Conservation (phyloP, 2,888 invertebrate genomes). For the Halocaridina rubra region DNA sequence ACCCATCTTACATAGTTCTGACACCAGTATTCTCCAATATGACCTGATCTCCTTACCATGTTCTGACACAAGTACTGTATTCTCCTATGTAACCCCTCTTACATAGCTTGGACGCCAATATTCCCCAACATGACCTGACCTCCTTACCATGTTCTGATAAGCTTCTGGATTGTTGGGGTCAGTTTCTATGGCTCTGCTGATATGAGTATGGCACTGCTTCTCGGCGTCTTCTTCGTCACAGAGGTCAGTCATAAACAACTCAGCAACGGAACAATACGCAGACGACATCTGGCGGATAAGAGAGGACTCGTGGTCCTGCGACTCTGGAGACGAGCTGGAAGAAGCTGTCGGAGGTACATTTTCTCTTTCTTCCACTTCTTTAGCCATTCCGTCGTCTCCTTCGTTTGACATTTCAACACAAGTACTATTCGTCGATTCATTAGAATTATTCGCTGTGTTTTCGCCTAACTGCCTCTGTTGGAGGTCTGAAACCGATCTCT, state of each 20-base stretch:
- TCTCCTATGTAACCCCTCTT: too few relatives aligned
- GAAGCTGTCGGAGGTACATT: neutral
- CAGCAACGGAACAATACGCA: constrained; percentile 69
- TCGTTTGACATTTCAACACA: neutral
- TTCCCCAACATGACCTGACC: too few relatives aligned
- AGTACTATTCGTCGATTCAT: neutral
- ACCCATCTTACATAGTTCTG: too few relatives aligned
- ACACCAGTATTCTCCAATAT: too few relatives aligned
- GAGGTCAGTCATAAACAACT: constrained; percentile 70
- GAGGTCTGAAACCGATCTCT: constrained; percentile 58
- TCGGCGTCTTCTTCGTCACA: constrained; percentile 70
- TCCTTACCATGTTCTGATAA: constrained; percentile 43
- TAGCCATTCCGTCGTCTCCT: neutral
- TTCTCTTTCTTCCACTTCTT: neutral
- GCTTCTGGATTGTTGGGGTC: constrained; percentile 69
- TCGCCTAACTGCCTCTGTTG: neutral
- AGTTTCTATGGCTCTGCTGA: constrained; percentile 68
- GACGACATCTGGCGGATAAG: constrained; percentile 67
- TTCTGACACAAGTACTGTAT: too few relatives aligned
- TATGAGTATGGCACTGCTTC: constrained; percentile 67
- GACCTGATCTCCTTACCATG: too few relatives aligned
- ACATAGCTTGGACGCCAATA: too few relatives aligned
- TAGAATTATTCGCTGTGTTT: neutral
- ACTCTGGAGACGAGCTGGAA: neutral
- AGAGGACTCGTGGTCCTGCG: constrained; percentile 15